Evolutionary conservation across 2,113 vertebrate species (phyloP), one percentile per base, ranked within the genome.

Genomic region (Pelusios castaneus): DNA sequence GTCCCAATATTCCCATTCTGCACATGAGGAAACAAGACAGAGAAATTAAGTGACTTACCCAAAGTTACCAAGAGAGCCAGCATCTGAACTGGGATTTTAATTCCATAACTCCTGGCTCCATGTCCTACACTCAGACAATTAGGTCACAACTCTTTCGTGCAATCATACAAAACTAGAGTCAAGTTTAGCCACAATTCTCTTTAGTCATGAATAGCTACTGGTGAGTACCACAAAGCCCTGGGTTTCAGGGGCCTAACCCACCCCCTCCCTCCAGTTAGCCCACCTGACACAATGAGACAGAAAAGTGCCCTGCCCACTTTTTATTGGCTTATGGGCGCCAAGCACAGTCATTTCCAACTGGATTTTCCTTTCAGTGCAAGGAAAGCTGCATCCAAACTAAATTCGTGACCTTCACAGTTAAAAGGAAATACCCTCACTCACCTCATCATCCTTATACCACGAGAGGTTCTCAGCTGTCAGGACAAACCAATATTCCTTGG

Each of bases 371-470:
- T 82, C 43, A 75, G 63, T 5, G 1, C 81, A 80, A 94, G 80
- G 60, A 82, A 94, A 91, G 87, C 73, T 90, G 80, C 2, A 1
- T 41, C 75, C 89, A 27, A 75, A 94, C 80, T 49, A 86, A 87
- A 6, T 90, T 63, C 81, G 70, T 45, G 25, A 76, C 41, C 38
- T 45, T 45, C 25, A 76, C 43, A 29, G 25, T 76, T 76, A 45
- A 76, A 76, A 45, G 25, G 73, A 76, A 76, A 76, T 29, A 43
- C 27, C 73, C 73, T 43, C 78, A 93, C 98, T 98, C 92, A 99
- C 99, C 99, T 99, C 99, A 5, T 99, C 99, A 19, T 99, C 99
- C 95, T 99, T 99, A 97, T 99, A 99, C 99, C 99, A 99, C 97
- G 99, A 99, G 87, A 99, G 98, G 24, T 99, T 99, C 96, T 99